Evolutionary conservation across 2,797 vertebrate genomes (phyloP), one percentile per base, ranked within the genome.

Genomic region (Characodon lateralis): DNA sequence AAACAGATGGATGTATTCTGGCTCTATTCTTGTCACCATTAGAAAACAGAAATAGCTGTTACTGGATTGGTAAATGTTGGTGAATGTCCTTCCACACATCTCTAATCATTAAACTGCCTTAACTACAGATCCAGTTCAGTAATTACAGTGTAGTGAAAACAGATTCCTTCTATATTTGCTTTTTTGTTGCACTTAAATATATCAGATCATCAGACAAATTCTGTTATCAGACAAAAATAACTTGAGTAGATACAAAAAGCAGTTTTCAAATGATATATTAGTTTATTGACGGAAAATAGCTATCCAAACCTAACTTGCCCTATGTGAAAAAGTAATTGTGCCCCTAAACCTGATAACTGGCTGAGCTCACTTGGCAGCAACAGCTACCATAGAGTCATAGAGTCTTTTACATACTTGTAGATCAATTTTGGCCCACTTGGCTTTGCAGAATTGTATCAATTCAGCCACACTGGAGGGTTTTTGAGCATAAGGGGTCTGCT

Each of bases 1-100:
- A 7, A 83, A 48, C 4, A 59, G 46, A 75, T 73, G 81, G 69
- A 91, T 88, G 71, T 89, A 87, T 89, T 90, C 84, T 53, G 72
- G 56, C 72, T 63, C 55, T 78, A 66, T 71, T 77, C 80, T 86
- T 0, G 0, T 71, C 50, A 48, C 53, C 79, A 85, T 89, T 89
- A 83, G 78, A 77, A 59, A n/a, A 35, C 72, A 78, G 2, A 71
- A 73, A 77, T 48, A 46, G 59, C 58, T 1, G 20, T 31, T 68
- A 58, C 43, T 56, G 56, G 35, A 71, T 43, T 35, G 76, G 69
- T 74, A 66, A 81, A 28, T 81, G 79, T 85, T 84, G 63, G 84
- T 78, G 26, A 69, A n/a, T 69, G 24, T 85, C 78, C 86, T 87
- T 87, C 85, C 80, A 3, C 8, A 1, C 1, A 2, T 81, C 12